A percentile compares a stretch with the other conserved stretches of the same genome.
phyloP scores from a whole-genome alignment of 2,113 vertebrate genomes.

The Poeciliopsis occidentalis region DNA sequence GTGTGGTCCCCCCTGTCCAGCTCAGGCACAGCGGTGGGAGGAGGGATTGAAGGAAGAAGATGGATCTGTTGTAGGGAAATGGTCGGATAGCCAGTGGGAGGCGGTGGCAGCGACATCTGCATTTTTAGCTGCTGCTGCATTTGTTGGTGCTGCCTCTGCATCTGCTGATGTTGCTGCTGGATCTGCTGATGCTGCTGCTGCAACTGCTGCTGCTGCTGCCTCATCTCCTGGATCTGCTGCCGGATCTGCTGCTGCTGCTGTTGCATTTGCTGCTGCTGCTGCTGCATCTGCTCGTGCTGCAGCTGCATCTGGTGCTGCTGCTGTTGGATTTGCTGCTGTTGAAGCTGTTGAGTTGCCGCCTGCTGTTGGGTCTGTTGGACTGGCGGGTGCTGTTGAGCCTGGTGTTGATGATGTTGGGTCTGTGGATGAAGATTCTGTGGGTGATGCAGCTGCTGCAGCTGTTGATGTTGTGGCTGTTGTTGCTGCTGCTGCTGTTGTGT shows the following conservation, averaged over 20 bases:
- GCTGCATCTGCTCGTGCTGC: conserved; percentile 80
- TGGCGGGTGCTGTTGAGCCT: conserved; percentile 69
- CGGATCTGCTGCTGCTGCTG: conserved; percentile 82
- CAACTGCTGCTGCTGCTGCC: conserved; percentile 82
- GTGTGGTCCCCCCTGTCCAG: conserved; percentile 82
- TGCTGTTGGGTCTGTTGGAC: conserved; percentile 57
- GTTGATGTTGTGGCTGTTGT: conserved; percentile 26
- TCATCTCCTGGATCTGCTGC: conserved; percentile 81
- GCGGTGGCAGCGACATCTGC: conserved; percentile 79
- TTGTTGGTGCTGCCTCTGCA: conserved; percentile 83
- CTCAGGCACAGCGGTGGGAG: conserved; percentile 74
- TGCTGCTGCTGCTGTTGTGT: conserved; percentile 25
- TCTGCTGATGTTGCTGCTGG: conserved; percentile 82
- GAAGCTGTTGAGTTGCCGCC: conserved; percentile 55
- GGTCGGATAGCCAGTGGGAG: conserved; percentile 75
- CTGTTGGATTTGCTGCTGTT: conserved; percentile 75
- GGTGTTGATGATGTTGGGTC: conserved; percentile 63
- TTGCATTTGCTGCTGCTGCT: conserved; percentile 81
- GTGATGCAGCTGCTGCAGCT: conserved; percentile 18
- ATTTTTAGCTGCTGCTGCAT: conserved; percentile 85
- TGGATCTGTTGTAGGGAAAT: conserved; percentile 82
- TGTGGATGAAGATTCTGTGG: conserved; percentile 45
- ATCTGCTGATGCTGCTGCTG: conserved; percentile 84
- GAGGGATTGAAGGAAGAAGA: conserved; percentile 76
- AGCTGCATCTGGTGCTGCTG: conserved; percentile 81